Evolutionary conservation across 1,140 invertebrate genomes (phyloP).

Genomic region (Cydia fagiglandana): DNA sequence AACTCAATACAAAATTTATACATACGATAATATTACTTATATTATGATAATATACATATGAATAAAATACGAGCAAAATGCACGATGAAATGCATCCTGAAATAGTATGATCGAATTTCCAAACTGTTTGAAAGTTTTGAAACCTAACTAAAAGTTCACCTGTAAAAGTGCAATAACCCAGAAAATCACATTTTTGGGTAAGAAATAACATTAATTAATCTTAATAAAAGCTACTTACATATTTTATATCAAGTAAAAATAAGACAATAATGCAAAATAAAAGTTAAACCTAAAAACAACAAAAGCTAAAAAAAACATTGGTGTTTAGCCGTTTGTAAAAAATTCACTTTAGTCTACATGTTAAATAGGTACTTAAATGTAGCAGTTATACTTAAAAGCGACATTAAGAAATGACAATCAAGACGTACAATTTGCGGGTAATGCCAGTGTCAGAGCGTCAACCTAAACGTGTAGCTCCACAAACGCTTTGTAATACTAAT

Average conservation of each 20-base stretch:
- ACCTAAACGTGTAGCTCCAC: conserved; percentile 49
- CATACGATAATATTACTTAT: neutral
- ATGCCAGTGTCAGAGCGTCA: conserved; percentile 55
- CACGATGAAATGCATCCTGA: neutral
- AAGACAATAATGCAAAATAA: conserved; percentile 15
- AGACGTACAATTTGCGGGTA: conserved; percentile 39
- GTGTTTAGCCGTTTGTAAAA: conserved; percentile 16
- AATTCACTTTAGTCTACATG: conserved; percentile 12
- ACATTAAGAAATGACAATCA: conserved; percentile 20
- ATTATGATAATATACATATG: neutral
- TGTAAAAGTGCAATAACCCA: neutral
- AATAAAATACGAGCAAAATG: neutral
- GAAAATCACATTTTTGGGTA: neutral
- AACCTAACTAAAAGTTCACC: neutral
- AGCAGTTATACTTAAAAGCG: conserved; percentile 17
- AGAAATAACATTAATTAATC: neutral
- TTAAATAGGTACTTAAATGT: conserved; percentile 18
- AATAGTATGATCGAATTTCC: neutral
- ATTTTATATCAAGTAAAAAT: neutral
- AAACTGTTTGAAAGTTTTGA: neutral
- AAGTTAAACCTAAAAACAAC: conserved; percentile 9
- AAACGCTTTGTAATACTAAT: neutral
- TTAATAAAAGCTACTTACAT: neutral
- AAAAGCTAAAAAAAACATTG: conserved; percentile 15
- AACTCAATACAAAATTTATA: neutral